A percentile compares a stretch with the other conserved stretches of the same genome.
phyloP scores from a whole-genome alignment of 2,888 invertebrate genomes.

The Cheilosia vernalis region DNA sequence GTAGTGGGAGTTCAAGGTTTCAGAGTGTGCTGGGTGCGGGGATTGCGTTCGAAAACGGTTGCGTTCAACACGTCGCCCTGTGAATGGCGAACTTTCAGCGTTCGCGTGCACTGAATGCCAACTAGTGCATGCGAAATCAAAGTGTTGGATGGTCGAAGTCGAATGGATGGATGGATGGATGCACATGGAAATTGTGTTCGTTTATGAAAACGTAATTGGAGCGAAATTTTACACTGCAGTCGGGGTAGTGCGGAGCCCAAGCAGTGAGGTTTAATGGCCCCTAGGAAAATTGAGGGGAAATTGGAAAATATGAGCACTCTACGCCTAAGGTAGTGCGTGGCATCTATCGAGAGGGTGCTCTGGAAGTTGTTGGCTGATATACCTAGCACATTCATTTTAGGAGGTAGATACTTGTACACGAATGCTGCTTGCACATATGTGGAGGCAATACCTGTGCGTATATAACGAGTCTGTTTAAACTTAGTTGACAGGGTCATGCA shows the following conservation, averaged over 20 bases:
- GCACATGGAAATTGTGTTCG: slow-evolving; percentile 54
- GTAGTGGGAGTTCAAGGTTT: slow-evolving; percentile 7
- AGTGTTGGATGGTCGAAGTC: slow-evolving; percentile 39
- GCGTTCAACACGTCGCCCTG: slow-evolving; percentile 65
- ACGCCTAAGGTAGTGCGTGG: background rate
- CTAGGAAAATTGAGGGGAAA: slow-evolving; percentile 44
- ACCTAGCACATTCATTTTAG: too few species aligned
- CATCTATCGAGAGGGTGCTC: background rate
- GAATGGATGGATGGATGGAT: slow-evolving; percentile 38
- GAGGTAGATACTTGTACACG: too few species aligned
- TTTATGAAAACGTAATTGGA: slow-evolving; percentile 64
- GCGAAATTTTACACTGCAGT: slow-evolving; percentile 52
- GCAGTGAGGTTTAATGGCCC: slow-evolving; percentile 55
- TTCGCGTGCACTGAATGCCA: slow-evolving; percentile 59
- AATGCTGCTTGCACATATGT: too few species aligned
- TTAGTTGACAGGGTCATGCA: too few species aligned
- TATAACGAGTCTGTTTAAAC: too few species aligned
- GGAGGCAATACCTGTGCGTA: too few species aligned
- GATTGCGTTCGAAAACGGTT: slow-evolving; percentile 50
- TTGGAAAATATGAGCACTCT: background rate
- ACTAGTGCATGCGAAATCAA: slow-evolving; percentile 53
- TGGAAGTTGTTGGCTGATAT: too few species aligned
- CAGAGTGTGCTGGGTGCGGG: background rate
- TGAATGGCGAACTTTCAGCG: slow-evolving; percentile 46
- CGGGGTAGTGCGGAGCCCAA: slow-evolving; percentile 15